Base-by-base conservation (phyloP, 2,797 vertebrate species). In the Neopelma chrysocephalum region DNA sequence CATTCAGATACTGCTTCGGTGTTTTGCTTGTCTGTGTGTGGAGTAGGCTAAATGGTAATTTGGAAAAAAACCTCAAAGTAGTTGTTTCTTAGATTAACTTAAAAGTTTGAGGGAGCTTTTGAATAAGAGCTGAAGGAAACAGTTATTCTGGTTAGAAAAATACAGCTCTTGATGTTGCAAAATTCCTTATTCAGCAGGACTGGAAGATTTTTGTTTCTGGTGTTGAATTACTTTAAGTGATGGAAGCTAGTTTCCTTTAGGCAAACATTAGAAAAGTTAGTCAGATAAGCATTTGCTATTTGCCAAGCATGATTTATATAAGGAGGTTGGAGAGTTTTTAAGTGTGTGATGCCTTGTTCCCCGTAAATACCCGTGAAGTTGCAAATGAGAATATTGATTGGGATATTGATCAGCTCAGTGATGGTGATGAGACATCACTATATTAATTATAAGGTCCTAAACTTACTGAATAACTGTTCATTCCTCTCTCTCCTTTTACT, bases 301-400 rank as follows among this genome's bases (percentile, higher is more conserved):
- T 91, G 42, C 32, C 15, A 15, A 50, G 1, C 10, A 25, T 50
- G 51, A 79, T 78, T 72, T 65, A 64, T 54, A 29, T 20, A 29
- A 3, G 9, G 51, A 80, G 32, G 22, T 9, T 15, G 62, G 22
- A 7, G 15, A 48, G 7, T 3, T 10, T 5, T 86, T 10, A 11
- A 64, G 51, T 56, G 8, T 57, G 21, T 70, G 40, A 53, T 78
- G n/a, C 14, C 16, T 82, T 87, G 2, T 62, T 70, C 31, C 76
- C 45, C 50, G 83, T 77, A 53, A 82, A 36, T 86, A n/a, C 22
- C 77, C n/a, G 38, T 54, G 54, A 83, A 79, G 10, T 57, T 84
- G 29, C 66, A 76, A 50, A 90, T 87, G 53, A 61, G 62, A 38
- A 45, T 92, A 96, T 72, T 80, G 75, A 87, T 89, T 93, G 80